phyloP scores from a whole-genome alignment of 1,140 invertebrate species.

The Nasonia giraulti region DNA sequence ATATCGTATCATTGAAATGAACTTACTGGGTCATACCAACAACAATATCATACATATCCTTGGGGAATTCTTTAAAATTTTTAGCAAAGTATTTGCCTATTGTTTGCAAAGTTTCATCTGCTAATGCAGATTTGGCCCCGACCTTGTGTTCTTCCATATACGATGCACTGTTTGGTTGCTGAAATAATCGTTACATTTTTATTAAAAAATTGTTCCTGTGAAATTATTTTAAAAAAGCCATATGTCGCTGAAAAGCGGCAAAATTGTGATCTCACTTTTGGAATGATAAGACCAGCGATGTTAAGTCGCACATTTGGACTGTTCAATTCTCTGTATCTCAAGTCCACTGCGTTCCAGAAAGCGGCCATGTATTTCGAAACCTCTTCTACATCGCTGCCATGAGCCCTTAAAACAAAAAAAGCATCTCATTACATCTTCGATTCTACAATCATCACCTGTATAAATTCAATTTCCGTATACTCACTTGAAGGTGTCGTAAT shows the following conservation, averaged over 20 bases:
- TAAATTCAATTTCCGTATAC: not conserved
- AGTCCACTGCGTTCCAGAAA: conserved; percentile 54
- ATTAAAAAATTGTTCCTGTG: not conserved
- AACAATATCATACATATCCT: not conserved
- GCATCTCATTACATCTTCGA: not conserved
- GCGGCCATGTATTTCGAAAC: conserved; percentile 44
- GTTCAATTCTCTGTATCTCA: conserved; percentile 43
- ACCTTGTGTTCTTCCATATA: not conserved
- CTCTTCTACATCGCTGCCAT: conserved; percentile 28
- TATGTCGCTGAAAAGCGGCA: not conserved
- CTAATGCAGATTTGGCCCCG: too few relatives aligned
- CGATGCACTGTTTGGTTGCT: not conserved
- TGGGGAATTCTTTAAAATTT: not conserved
- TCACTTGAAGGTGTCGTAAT: conserved; percentile 27
- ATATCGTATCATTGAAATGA: too few relatives aligned
- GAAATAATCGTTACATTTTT: not conserved
- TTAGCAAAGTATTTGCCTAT: not conserved
- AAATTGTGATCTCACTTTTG: conserved; percentile 19
- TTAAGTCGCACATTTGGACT: conserved; percentile 49
- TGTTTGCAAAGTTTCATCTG: not conserved
- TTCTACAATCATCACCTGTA: not conserved
- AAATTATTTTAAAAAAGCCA: too few relatives aligned
- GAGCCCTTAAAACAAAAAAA: conserved; percentile 9
- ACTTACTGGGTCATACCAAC: not conserved
- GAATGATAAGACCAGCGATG: conserved; percentile 46